phyloP scores from a whole-genome alignment of 1,140 invertebrate genomes.

The Liolophura sinensis region DNA sequence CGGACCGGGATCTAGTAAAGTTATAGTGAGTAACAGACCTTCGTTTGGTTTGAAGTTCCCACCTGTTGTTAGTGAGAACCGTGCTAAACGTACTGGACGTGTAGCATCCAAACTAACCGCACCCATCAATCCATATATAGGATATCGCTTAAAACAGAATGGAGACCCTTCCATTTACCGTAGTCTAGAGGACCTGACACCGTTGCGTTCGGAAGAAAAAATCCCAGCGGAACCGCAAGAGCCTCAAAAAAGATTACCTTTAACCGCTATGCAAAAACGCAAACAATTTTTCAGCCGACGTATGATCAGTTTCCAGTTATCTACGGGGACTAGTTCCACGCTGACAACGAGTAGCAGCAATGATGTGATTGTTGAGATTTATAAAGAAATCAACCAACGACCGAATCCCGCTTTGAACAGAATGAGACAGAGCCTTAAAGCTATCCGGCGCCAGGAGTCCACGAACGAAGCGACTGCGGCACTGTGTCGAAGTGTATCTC shows the following conservation, averaged over 20 bases:
- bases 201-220: not conserved
- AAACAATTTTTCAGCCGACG: too few relatives aligned
- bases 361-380: too few relatives aligned
- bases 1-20: conserved; percentile 26
- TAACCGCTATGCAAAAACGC: too few relatives aligned
- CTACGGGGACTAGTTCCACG: too few relatives aligned
- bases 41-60: not conserved
- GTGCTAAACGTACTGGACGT: conserved; percentile 6
- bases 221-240: too few relatives aligned
- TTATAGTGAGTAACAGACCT: conserved; percentile 16
- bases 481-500: conserved; percentile 8
- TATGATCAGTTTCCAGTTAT: too few relatives aligned
- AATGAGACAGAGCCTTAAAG: not conserved
- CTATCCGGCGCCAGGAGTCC: not conserved
- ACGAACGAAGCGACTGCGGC: conserved; percentile 4
- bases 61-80: conserved; percentile 11
- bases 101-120: conserved; percentile 4
- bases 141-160: not conserved
- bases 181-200: not conserved
- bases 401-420: too few relatives aligned
- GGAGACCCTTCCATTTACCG: not conserved
- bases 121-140: not conserved
- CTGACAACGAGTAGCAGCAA: too few relatives aligned
- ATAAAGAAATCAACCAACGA: too few relatives aligned
- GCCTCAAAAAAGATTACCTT: too few relatives aligned